Base-by-base conservation (phyloP, 92 coral and sea anemone species). In the Phymanthus crucifer region DNA sequence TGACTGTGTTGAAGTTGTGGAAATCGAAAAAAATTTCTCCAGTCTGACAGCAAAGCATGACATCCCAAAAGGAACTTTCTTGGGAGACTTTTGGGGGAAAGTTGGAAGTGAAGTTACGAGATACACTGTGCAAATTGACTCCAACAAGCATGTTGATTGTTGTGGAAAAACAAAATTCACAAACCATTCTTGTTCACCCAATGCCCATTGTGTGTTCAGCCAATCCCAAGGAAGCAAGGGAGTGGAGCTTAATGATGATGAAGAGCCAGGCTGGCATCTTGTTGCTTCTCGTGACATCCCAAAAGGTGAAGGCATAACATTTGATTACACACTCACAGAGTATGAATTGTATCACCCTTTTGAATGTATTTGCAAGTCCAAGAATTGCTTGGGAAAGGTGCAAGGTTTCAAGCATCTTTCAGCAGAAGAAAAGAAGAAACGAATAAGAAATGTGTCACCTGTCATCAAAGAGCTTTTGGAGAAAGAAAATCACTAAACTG, bases 31-130 rank as follows among this genome's bases (percentile, higher is more conserved):
- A 19, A 64, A 70, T 33, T 89, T 81, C 74, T 43, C 71, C 68
- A 85, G 90, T 34, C 40, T 84, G 73, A 80, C 54, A 17, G 92
- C 89, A 34, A 48, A 70, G 17, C 79, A 76, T 11, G 89, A 89
- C 43, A 82, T 89, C 26, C 31, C 77, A 10, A 54, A 77, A 31
- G 92, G 92, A 12, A 66, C 84, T 11, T 89, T 89, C 73, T 43
- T 89, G 57, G 70, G 90, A 0, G 92, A 89, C 45, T 77, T 85
- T 40, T 80, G 90, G 86, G 92, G 92, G 31, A 47, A 68, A 34
- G 90, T 89, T 21, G 27, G 54, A 11, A 43, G 73, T 46, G 66
- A 52, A 19, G 73, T 71, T 4, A 31, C 40, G 10, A 24, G 72
- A 52, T 66, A 89, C 71, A 81, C 92, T 2, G 65, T 89, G 2